Percentiles rank a stretch among this genome's conserved stretches.
These are phyloP conservation scores for Stichopus horrens DNA, from an alignment of 53 echinoderm and acorn worm species.

Conservation along the genomic window DNA sequence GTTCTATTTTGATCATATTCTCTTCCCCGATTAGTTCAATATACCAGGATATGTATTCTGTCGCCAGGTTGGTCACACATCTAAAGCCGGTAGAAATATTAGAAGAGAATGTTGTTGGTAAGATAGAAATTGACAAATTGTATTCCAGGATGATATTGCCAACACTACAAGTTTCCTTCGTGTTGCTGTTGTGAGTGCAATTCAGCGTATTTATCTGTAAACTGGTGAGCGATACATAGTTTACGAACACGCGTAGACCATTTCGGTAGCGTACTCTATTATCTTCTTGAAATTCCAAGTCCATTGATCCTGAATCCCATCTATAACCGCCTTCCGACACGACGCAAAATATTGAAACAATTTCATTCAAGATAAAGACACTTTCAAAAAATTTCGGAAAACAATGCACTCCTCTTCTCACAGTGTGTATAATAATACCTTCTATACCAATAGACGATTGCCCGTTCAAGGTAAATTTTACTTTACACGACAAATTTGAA, in stretches of 20 bases:
- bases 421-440: background rate
- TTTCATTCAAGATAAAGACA: background rate
- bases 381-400: background rate
- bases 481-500: background rate
- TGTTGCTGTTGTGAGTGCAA: background rate
- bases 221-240: background rate
- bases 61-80: background rate
- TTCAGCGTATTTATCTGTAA: background rate
- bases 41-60: constrained; percentile 4
- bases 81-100: background rate
- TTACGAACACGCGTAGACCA: background rate
- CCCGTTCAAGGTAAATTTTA: background rate
- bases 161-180: background rate
- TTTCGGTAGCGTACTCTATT: background rate
- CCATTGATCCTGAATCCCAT: background rate
- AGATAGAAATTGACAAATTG: background rate
- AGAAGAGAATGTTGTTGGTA: background rate
- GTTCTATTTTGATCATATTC: background rate
- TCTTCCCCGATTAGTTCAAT: background rate
- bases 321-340: background rate
- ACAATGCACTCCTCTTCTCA: background rate
- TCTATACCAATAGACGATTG: background rate
- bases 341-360: background rate
- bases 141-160: background rate
- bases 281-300: background rate